A percentile compares a stretch with the other conserved stretches of the same genome.
Conservation (phyloP, 2,797 vertebrate species). For the Sciurus vulgaris region DNA sequence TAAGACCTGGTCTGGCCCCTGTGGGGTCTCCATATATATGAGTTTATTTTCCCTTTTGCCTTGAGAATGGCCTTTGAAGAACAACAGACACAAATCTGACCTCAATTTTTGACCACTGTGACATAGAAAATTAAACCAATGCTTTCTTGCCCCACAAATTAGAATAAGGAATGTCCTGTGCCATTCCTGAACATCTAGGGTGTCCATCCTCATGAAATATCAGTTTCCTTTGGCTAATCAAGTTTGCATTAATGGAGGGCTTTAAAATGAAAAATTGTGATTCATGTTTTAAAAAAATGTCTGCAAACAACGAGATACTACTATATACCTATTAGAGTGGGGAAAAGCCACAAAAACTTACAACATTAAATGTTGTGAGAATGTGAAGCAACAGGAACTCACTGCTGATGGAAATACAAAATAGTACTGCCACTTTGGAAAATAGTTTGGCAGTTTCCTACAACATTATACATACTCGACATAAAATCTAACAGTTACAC, state of each 20-base stretch:
- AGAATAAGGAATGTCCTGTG: not conserved
- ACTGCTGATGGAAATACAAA: not conserved
- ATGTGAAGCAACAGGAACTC: not conserved
- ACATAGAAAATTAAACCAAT: not conserved
- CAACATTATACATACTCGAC: not conserved
- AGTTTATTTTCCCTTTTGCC: not conserved
- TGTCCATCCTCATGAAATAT: not conserved
- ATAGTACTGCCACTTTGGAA: not conserved
- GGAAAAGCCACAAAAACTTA: not conserved
- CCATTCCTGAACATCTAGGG: not conserved
- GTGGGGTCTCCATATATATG: not conserved
- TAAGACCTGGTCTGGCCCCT: not conserved
- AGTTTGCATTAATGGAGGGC: not conserved
- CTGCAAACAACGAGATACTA: not conserved
- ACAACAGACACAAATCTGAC: not conserved
- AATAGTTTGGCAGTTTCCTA: not conserved
- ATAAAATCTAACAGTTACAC: not conserved
- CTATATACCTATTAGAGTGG: not conserved
- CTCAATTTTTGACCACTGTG: not conserved
- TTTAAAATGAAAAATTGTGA: constrained; percentile 43
- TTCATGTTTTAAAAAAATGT: not conserved
- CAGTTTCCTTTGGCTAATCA: not conserved
- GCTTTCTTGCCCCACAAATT: constrained; percentile 25
- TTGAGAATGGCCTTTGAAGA: not conserved
- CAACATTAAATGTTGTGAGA: not conserved